Percentiles rank a stretch among this genome's conserved stretches.
Conservation (phyloP, 2,888 invertebrate species). For the Argyresthia albistria region DNA sequence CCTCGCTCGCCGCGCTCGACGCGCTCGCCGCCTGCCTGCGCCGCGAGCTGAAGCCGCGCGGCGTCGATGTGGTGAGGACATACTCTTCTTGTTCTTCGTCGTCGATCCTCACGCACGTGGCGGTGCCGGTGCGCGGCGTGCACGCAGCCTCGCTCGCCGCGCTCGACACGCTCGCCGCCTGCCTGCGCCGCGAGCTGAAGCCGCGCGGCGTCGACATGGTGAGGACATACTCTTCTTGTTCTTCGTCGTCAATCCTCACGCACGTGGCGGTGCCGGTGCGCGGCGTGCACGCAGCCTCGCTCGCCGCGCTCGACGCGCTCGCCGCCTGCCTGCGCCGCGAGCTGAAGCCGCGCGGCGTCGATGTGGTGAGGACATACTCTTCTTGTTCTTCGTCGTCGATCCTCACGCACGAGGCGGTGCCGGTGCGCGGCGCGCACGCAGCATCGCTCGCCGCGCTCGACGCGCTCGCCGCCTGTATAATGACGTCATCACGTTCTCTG, state of each 20-base stretch:
- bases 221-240: too few species aligned
- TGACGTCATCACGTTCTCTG: too few species aligned
- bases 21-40: conserved; percentile 85
- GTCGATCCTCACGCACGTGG: conserved; percentile 85
- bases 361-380: conserved; percentile 74
- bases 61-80: conserved; percentile 79
- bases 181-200: conserved; percentile 84
- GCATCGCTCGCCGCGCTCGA: conserved; percentile 85
- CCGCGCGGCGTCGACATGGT: conserved; percentile 85
- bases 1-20: conserved; percentile 83
- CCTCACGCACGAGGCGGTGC: conserved; percentile 83
- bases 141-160: conserved; percentile 86
- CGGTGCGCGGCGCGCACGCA: conserved; percentile 86
- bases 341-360: conserved; percentile 84
- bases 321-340: conserved; percentile 86
- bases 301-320: conserved; percentile 86
- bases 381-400: conserved; percentile 89
- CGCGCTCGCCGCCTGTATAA: conserved; percentile 85
- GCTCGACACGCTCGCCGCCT: conserved; percentile 84
- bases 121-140: conserved; percentile 85
- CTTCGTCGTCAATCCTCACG: conserved; percentile 86
- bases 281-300: conserved; percentile 84
- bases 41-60: conserved; percentile 83
- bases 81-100: too few species aligned
- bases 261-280: conserved; percentile 85